These are phyloP conservation scores for Acanthurus leucopareius DNA, from an alignment of 2,797 vertebrate genomes.

Conservation along the genomic window DNA sequence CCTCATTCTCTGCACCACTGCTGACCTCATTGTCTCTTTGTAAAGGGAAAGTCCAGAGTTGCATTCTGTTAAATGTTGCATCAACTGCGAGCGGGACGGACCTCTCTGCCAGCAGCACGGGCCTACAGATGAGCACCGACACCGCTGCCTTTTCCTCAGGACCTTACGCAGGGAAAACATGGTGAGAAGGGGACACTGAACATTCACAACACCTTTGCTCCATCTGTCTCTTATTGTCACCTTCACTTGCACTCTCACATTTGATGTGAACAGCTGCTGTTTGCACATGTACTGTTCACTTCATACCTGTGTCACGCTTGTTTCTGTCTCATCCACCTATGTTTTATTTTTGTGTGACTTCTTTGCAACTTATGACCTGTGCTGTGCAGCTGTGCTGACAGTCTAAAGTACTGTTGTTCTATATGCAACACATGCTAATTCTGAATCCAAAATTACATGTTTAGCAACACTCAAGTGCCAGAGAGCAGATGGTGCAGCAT, in stretches of 20 bases:
- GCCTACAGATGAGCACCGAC: conserved; percentile 75
- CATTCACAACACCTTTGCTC: conserved; percentile 42
- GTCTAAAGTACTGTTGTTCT: conserved; percentile 12
- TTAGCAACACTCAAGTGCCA: conserved; percentile 18
- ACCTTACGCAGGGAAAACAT: conserved; percentile 76
- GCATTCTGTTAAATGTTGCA: conserved; percentile 84
- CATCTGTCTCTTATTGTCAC: conserved; percentile 28
- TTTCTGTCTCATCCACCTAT: conserved; percentile 3
- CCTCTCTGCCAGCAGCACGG: conserved; percentile 63
- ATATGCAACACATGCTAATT: conserved; percentile 8
- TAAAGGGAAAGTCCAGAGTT: conserved; percentile 88
- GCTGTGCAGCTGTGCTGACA: conserved; percentile 4
- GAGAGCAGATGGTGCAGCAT: conserved; percentile 46
- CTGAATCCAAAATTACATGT: conserved; percentile 37
- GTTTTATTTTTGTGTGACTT: background rate
- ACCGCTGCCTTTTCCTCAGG: conserved; percentile 51
- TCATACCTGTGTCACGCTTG: background rate
- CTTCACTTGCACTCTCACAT: conserved; percentile 6
- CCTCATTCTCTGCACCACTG: conserved; percentile 87
- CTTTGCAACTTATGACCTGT: conserved; percentile 20
- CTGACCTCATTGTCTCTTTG: conserved; percentile 91
- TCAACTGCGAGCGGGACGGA: conserved; percentile 68
- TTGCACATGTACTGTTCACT: conserved; percentile 8
- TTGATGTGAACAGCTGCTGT: conserved; percentile 35
- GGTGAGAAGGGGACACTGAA: conserved; percentile 73